Conservation (phyloP, 2,113 vertebrate genomes). For the Naja naja region DNA sequence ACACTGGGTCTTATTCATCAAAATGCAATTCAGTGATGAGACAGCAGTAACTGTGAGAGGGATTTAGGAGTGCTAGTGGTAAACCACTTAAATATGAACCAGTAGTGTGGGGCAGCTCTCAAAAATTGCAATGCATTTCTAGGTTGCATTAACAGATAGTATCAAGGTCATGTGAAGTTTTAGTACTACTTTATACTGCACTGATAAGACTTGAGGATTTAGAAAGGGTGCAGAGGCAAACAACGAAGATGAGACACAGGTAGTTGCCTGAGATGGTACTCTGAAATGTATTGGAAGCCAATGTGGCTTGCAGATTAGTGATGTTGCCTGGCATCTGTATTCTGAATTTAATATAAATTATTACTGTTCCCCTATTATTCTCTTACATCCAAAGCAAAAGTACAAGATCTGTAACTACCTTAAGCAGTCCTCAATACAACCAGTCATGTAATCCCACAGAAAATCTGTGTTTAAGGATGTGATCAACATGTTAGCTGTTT, state of each 20-base stretch:
- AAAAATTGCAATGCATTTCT: not conserved
- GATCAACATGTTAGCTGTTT: slow-evolving; percentile 90
- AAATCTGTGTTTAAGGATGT: slow-evolving; percentile 89
- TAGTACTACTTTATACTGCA: not conserved
- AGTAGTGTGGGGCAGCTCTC: not conserved
- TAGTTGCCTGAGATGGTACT: not conserved
- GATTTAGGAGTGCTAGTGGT: not conserved
- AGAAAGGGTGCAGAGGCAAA: not conserved
- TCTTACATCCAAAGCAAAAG: not conserved
- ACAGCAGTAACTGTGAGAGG: not conserved
- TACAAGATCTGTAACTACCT: slow-evolving; percentile 69
- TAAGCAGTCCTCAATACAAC: slow-evolving; percentile 83
- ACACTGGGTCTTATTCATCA: not conserved
- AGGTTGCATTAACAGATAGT: not conserved
- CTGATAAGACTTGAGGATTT: not conserved
- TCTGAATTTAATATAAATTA: not conserved
- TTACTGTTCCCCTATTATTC: not conserved
- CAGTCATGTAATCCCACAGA: slow-evolving; percentile 94
- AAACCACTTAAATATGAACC: too few species aligned
- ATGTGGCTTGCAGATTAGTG: not conserved
- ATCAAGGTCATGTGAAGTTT: not conserved
- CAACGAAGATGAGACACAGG: not conserved
- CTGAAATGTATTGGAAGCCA: not conserved
- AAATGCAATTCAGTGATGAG: too few species aligned
- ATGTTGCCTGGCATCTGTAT: not conserved